phyloP scores from a whole-genome alignment of 2,888 invertebrate species.

The Melanostoma mellinum region DNA sequence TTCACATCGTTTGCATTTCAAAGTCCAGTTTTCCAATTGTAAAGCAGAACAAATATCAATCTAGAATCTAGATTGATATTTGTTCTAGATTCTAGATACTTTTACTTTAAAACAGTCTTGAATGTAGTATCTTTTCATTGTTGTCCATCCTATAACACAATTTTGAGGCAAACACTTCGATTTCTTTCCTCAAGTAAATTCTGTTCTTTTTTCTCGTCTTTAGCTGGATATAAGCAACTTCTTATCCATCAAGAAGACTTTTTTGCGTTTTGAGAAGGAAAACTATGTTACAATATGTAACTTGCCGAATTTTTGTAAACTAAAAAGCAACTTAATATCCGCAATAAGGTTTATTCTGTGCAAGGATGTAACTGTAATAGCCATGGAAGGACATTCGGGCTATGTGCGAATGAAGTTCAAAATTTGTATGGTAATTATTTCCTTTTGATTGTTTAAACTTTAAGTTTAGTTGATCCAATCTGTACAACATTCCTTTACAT shows the following conservation, averaged over 20 bases:
- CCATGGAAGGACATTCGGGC: neutral
- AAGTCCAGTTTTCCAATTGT: too few relatives aligned
- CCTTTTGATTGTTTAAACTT: conserved; percentile 10
- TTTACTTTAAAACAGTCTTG: too few relatives aligned
- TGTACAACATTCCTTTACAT: neutral
- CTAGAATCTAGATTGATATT: too few relatives aligned
- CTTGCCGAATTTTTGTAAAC: neutral
- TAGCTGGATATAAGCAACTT: conserved; percentile 54
- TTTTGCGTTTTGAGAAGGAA: conserved; percentile 27
- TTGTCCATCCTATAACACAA: too few relatives aligned
- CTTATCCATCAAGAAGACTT: conserved; percentile 9
- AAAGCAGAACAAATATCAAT: too few relatives aligned
- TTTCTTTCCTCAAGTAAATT: too few relatives aligned
- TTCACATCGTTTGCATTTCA: too few relatives aligned
- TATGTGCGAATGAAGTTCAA: neutral
- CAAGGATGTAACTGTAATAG: neutral
- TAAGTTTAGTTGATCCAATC: neutral
- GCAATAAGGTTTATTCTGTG: conserved; percentile 45
- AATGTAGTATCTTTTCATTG: too few relatives aligned
- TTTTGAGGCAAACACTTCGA: too few relatives aligned
- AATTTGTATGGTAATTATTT: conserved; percentile 47
- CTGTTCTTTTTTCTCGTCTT: neutral
- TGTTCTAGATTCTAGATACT: too few relatives aligned
- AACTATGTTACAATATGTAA: conserved; percentile 49
- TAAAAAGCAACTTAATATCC: conserved; percentile 14